Evolutionary conservation across 2,888 invertebrate genomes (phyloP), one percentile per base, ranked within the genome.

Genomic region (Cheilosia vulpina): DNA sequence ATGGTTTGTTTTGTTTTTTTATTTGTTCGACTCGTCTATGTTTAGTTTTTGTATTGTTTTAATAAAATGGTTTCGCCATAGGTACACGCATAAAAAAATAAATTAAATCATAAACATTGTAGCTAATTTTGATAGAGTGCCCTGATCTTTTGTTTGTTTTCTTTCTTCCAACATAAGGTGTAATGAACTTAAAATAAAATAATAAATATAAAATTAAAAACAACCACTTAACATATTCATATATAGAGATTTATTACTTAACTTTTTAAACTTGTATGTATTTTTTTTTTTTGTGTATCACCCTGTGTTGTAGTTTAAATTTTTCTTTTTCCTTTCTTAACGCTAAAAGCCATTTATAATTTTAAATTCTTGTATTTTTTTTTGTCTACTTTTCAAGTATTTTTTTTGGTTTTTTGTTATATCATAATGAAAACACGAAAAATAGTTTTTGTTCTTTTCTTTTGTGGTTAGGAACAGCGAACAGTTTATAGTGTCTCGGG

Each of bases 291-390:
- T 88, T 90, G 89, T 89, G 89, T 91, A 91, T 91, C 91, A 91
- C 91, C 91, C 91, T 91, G 91, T 91, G 89, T 91, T 91, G 90
- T 90, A 89, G 90, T 90, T 89, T 88, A 89, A 89, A 90, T 88
- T 87, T 83, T 79, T 72, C 57, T 83, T 84, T 88, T 87, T 87
- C 75, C 57, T 38, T 57, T 41, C 66, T 47, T 71, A 66, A 55
- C 45, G 45, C 85, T 85, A 81, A 52, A 85, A 85, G 85, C 85
- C 85, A 85, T 85, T 81, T 85, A 68, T 77, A 80, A 84, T 84
- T 47, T 76, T 84, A 75, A 87, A 87, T 87, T 87, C 85, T 84
- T 72, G 27, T 27, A 84, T 69, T 43, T 84, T 75, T 72, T 83
- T 69, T 66, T 71, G 19, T 87, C 79, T 73, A 82, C 82, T 79